A percentile compares a stretch with the other conserved stretches of the same genome.
Evolutionary conservation across 2,888 invertebrate genomes (phyloP).

Genomic region (Bombylius discolor): DNA sequence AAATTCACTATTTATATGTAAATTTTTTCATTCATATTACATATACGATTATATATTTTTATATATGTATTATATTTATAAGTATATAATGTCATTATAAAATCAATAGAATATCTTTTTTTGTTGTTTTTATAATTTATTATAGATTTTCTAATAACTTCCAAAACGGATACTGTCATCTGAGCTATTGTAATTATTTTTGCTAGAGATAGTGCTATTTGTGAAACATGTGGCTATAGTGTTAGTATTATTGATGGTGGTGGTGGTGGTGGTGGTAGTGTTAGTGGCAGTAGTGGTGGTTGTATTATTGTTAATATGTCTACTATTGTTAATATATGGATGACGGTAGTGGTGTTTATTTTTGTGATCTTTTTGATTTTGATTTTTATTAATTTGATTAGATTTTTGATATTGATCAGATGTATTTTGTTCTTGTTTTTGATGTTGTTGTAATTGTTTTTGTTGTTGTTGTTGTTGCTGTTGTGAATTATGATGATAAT

Average conservation of each 20-base stretch:
- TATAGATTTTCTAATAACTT: neutral
- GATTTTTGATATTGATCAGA: constrained; percentile 17
- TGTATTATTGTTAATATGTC: constrained; percentile 5
- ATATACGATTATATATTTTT: too few species aligned
- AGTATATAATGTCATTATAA: constrained; percentile 9
- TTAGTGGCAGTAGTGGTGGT: constrained; percentile 19
- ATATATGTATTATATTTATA: too few species aligned
- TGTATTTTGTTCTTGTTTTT: constrained; percentile 5
- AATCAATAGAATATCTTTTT: neutral
- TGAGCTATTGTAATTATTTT: constrained; percentile 26
- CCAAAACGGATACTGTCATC: constrained; percentile 27
- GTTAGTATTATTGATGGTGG: constrained; percentile 15
- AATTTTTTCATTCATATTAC: too few species aligned
- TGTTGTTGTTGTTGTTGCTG: constrained; percentile 13
- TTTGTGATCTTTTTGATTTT: neutral
- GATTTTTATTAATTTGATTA: neutral
- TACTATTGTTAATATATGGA: constrained; percentile 1
- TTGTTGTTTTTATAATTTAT: neutral
- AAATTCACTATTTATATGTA: too few species aligned
- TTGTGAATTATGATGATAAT: constrained; percentile 20
- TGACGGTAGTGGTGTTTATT: neutral
- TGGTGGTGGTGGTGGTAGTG: constrained; percentile 25
- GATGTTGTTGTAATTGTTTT: constrained; percentile 21
- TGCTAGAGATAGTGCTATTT: constrained; percentile 14
- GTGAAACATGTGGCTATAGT: constrained; percentile 19